Evolutionary conservation across 2,113 vertebrate species (phyloP).

Genomic region (Leucopsar rothschildi): DNA sequence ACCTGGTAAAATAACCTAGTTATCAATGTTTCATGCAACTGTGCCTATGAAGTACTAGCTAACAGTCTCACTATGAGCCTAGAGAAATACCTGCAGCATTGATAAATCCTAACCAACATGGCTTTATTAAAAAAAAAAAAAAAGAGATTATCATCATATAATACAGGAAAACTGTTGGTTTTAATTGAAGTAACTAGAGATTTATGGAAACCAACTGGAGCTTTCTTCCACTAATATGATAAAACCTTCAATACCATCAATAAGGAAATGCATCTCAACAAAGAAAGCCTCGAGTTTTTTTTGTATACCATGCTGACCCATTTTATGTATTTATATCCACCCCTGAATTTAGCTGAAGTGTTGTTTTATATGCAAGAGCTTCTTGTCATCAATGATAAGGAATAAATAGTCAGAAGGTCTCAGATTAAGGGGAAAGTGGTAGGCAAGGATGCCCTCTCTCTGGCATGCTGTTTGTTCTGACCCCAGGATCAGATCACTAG

Average conservation of each 20-base stretch:
- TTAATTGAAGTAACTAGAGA: slow-evolving; percentile 42
- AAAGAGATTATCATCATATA: background rate
- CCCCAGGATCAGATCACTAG: slow-evolving; percentile 15
- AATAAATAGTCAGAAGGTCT: slow-evolving; percentile 24
- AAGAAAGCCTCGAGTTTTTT: background rate
- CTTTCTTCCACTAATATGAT: slow-evolving; percentile 1
- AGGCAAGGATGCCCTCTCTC: background rate
- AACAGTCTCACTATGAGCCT: slow-evolving; percentile 32
- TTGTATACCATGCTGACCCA: background rate
- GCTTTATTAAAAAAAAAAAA: slow-evolving; percentile 16
- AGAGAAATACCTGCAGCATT: slow-evolving; percentile 39
- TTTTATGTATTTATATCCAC: slow-evolving; percentile 35
- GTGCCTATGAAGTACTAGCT: slow-evolving; percentile 48
- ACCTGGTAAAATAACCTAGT: slow-evolving; percentile 65
- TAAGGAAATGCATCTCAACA: background rate
- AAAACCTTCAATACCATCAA: slow-evolving; percentile 33
- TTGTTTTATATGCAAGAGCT: background rate
- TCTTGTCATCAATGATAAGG: background rate
- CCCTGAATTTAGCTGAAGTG: background rate
- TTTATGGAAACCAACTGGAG: slow-evolving; percentile 24
- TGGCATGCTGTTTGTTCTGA: background rate
- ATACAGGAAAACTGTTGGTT: slow-evolving; percentile 36
- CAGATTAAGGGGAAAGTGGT: slow-evolving; percentile 5
- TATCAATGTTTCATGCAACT: slow-evolving; percentile 54
- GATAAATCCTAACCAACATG: slow-evolving; percentile 28